Percentiles rank a stretch among this genome's conserved stretches.
These are phyloP conservation scores for Quadroppia sp. DNA, from an alignment of 2,888 invertebrate species.

Conservation along the genomic window DNA sequence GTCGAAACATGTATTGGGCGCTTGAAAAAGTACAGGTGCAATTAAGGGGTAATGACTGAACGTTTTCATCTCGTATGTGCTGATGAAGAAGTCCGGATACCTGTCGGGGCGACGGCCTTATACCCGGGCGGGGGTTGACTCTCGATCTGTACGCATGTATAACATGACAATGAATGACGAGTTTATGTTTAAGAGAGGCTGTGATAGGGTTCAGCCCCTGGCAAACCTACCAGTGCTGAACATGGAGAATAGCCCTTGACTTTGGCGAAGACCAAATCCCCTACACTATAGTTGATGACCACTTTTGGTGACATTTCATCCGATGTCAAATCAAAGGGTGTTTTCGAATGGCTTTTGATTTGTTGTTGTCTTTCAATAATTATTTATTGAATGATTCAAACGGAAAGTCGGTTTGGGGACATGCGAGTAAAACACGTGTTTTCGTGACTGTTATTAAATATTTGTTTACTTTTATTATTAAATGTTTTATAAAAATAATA, in stretches of 20 bases:
- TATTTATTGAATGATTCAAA: no score
- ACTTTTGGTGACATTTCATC: slow-evolving; percentile 40
- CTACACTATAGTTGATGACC: slow-evolving; percentile 55
- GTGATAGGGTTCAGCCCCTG: background rate
- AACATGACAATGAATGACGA: slow-evolving; percentile 15
- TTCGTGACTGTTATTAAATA: no score
- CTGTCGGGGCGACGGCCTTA: slow-evolving; percentile 47
- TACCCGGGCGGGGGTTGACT: slow-evolving; percentile 44
- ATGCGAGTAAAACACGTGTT: no score
- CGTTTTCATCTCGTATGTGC: slow-evolving; percentile 70
- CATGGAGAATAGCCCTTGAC: slow-evolving; percentile 96
- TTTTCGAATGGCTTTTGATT: no score
- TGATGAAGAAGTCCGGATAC: slow-evolving; percentile 76
- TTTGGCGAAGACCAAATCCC: slow-evolving; percentile 92
- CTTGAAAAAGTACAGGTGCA: no score
- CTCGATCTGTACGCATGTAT: slow-evolving; percentile 46
- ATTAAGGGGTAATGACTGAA: no score
- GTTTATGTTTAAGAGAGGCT: background rate
- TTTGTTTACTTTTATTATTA: no score
- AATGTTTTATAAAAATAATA: no score
- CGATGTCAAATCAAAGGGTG: no score
- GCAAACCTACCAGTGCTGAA: slow-evolving; percentile 65
- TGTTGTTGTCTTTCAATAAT: no score
- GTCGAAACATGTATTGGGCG: no score
- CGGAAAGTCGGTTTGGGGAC: no score